These are phyloP conservation scores for Dinocampus coccinellae DNA, from an alignment of 2,888 invertebrate genomes.

Conservation along the genomic window DNA sequence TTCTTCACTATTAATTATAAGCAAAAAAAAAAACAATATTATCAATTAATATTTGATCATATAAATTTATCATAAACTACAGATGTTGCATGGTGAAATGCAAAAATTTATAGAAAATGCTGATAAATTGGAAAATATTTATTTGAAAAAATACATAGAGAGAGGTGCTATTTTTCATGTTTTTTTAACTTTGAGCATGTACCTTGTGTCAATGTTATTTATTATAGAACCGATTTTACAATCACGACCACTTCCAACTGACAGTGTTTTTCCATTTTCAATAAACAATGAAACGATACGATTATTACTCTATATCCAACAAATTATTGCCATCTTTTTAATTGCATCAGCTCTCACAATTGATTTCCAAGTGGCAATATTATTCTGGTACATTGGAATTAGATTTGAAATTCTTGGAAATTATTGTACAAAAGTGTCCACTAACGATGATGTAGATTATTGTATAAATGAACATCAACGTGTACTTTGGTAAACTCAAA, in stretches of 20 bases:
- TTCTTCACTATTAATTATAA: not conserved
- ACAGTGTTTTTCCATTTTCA: conserved; percentile 57
- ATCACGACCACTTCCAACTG: conserved; percentile 52
- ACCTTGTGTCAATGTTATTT: conserved; percentile 43
- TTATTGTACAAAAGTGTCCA: conserved; percentile 39
- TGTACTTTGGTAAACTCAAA: conserved; percentile 43
- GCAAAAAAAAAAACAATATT: not conserved
- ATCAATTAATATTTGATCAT: not conserved
- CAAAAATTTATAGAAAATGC: conserved; percentile 39
- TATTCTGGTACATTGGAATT: conserved; percentile 54
- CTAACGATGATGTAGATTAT: conserved; percentile 36
- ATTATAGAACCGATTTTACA: conserved; percentile 52
- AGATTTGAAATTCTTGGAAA: conserved; percentile 54
- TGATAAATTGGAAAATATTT: conserved; percentile 40
- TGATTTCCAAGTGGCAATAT: conserved; percentile 51
- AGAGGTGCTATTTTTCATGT: conserved; percentile 50
- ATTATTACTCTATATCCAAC: conserved; percentile 49
- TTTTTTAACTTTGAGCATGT: conserved; percentile 44
- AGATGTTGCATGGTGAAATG: conserved; percentile 40
- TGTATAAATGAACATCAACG: conserved; percentile 52
- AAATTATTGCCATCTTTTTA: conserved; percentile 51
- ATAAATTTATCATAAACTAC: not conserved
- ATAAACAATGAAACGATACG: conserved; percentile 41
- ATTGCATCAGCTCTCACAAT: conserved; percentile 46
- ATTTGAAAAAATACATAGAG: conserved; percentile 52